phyloP scores from a whole-genome alignment of 2,797 vertebrate species.

The Phoxinus dragarum region DNA sequence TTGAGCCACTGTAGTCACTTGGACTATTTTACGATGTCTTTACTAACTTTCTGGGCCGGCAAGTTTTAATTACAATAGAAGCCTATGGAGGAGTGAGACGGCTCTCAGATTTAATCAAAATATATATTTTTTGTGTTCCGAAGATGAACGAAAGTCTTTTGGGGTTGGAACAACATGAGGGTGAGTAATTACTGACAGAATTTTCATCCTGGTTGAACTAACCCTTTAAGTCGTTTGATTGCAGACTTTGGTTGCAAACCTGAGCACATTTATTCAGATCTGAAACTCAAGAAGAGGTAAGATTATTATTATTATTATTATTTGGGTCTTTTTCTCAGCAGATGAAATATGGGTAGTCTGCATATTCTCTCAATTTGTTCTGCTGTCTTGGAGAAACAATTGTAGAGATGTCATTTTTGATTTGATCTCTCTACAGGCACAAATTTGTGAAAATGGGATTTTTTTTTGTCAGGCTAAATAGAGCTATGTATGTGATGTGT shows the following conservation, averaged over 20 bases:
- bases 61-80: no score
- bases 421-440: not conserved
- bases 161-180: no score
- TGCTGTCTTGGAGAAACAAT: constrained; percentile 1
- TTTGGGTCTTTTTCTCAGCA: not conserved
- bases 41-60: no score
- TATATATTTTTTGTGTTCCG: no score
- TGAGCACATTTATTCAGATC: not conserved
- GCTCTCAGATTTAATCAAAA: no score
- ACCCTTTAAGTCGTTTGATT: not conserved
- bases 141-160: no score
- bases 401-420: not conserved
- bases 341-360: not conserved
- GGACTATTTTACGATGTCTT: no score
- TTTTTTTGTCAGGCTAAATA: constrained; percentile 2
- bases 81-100: no score
- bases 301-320: not conserved
- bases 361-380: not conserved
- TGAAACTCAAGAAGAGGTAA: not conserved
- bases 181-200: no score
- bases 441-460: not conserved
- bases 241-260: not conserved
- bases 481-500: not conserved
- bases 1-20: no score
- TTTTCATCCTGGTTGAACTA: no score